phyloP scores from a whole-genome alignment of 2,113 vertebrate genomes.

The Alligator mississippiensis region DNA sequence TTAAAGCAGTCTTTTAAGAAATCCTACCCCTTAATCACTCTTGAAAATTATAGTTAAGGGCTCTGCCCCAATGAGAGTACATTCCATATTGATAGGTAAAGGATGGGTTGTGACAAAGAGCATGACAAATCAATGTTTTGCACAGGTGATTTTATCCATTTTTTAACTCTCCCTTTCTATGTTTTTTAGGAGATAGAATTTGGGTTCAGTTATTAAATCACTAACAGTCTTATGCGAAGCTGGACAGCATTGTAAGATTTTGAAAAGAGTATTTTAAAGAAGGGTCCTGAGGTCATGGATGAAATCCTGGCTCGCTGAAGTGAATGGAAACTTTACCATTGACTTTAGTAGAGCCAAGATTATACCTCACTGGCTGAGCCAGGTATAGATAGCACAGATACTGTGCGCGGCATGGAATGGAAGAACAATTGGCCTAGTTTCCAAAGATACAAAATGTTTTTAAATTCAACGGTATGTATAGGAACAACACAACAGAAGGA shows the following conservation, averaged over 20 bases:
- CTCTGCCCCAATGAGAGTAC: background rate
- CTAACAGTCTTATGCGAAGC: background rate
- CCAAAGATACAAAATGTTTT: too few species aligned
- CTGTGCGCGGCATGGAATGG: too few species aligned
- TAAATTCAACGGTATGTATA: too few species aligned
- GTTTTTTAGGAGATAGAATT: background rate
- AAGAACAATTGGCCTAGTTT: too few species aligned
- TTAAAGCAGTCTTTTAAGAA: too few species aligned
- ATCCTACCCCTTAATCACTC: background rate
- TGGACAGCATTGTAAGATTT: background rate
- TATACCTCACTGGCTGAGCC: background rate
- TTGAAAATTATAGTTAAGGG: constrained; percentile 28
- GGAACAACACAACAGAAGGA: too few species aligned
- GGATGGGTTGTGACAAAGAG: background rate
- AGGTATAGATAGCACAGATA: too few species aligned
- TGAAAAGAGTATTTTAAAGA: background rate
- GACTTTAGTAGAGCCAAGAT: background rate
- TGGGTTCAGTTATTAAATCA: background rate
- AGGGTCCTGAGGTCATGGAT: background rate
- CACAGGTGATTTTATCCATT: constrained; percentile 6
- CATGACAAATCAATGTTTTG: background rate
- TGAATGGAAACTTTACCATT: background rate
- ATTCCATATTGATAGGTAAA: background rate
- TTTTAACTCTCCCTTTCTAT: background rate
- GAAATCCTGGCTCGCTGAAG: background rate